Evolutionary conservation across 2,113 vertebrate genomes (phyloP).

Genomic region (Cyanoramphus novaezelandiae): DNA sequence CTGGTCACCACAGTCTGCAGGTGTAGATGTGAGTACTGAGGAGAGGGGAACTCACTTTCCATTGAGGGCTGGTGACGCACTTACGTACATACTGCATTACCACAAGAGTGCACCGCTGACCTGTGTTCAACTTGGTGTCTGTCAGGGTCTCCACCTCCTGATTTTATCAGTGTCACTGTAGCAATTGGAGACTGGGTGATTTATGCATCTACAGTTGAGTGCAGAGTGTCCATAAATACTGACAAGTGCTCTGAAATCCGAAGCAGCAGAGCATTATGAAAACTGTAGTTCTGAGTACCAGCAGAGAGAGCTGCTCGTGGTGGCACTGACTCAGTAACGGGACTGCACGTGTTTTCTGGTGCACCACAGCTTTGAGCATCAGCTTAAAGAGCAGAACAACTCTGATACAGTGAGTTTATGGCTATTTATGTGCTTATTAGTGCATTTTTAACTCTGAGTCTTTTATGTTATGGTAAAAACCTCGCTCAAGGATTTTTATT

Average conservation of each 20-base stretch:
- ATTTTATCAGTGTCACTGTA: not conserved
- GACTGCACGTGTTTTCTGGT: rapidly evolving
- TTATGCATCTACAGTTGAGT: not conserved
- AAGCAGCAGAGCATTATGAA: not conserved
- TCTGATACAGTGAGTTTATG: not conserved
- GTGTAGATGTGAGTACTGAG: not conserved
- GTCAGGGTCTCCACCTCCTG: not conserved
- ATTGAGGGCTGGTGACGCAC: rapidly evolving
- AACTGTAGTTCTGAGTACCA: not conserved
- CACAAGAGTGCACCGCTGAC: not conserved
- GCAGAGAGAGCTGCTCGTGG: not conserved
- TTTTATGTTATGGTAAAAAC: not conserved
- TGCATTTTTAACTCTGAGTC: not conserved
- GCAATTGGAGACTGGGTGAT: rapidly evolving
- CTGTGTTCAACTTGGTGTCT: not conserved
- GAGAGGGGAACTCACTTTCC: not conserved
- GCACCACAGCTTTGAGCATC: not conserved
- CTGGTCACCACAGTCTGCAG: not conserved
- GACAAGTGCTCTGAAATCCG: not conserved
- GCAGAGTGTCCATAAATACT: rapidly evolving
- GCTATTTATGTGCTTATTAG: not conserved
- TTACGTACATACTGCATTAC: not conserved
- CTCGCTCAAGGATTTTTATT: not conserved
- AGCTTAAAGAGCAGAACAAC: not conserved
- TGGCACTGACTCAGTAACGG: rapidly evolving